phyloP scores from a whole-genome alignment of 2,113 vertebrate species.

The Psammodynastes pulverulentus region DNA sequence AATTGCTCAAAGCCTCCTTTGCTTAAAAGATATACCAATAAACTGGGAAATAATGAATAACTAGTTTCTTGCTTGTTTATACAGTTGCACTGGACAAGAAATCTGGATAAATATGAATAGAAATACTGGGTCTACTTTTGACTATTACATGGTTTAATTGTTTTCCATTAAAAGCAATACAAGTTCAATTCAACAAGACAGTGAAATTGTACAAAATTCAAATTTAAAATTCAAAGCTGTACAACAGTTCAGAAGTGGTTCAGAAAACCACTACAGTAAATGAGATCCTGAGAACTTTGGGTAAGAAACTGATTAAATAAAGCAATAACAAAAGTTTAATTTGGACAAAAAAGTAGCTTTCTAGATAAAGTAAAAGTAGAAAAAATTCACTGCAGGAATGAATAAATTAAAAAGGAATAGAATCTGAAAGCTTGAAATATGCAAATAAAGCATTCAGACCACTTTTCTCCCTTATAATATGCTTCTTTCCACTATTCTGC shows the following conservation, averaged over 20 bases:
- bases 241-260: background rate
- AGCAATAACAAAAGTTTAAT: background rate
- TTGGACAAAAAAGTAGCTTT: background rate
- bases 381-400: background rate
- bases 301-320: background rate
- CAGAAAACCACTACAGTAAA: background rate
- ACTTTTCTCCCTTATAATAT: background rate
- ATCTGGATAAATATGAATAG: background rate
- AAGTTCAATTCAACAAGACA: background rate
- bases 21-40: background rate
- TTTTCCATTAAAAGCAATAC: background rate
- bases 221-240: background rate
- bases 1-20: background rate
- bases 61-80: background rate
- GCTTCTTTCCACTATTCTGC: background rate
- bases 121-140: background rate
- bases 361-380: background rate
- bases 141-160: background rate
- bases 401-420: background rate
- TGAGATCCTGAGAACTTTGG: background rate
- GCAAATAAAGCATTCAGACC: background rate
- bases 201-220: background rate
- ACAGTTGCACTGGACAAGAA: background rate
- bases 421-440: background rate
- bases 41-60: background rate